Conservation (phyloP, 1,140 invertebrate genomes). For the Diachasma alloeum region DNA sequence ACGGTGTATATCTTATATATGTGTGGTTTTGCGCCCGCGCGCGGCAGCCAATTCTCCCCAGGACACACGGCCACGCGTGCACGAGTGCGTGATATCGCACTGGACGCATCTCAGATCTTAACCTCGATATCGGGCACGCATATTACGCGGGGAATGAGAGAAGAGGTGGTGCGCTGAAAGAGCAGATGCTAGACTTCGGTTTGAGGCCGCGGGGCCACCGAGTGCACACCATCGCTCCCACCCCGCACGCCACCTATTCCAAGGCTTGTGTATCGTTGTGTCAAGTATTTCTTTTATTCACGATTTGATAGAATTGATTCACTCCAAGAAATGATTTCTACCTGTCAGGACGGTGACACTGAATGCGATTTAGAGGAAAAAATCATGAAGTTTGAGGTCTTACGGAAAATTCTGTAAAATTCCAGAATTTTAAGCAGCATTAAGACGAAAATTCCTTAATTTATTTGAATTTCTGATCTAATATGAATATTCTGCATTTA, state of each 20-base stretch:
- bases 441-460: too few relatives aligned
- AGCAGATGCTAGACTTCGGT: constrained; percentile 31
- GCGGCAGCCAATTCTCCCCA: constrained; percentile 28
- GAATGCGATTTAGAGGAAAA: too few relatives aligned
- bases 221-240: background rate
- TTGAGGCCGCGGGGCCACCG: constrained; percentile 20
- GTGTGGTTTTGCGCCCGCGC: constrained; percentile 33
- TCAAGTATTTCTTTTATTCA: too few relatives aligned
- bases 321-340: too few relatives aligned
- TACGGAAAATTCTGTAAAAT: too few relatives aligned
- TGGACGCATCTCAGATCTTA: constrained; percentile 58
- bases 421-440: too few relatives aligned
- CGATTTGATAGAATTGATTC: too few relatives aligned
- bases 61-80: constrained; percentile 42
- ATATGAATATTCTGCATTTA: too few relatives aligned
- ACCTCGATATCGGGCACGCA: constrained; percentile 57
- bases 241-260: background rate
- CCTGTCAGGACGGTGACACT: too few relatives aligned
- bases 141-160: constrained; percentile 43
- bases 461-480: too few relatives aligned
- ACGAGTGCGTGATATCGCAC: constrained; percentile 62
- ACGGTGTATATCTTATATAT: background rate
- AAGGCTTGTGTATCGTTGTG: too few relatives aligned
- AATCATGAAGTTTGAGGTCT: too few relatives aligned
- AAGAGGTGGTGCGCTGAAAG: constrained; percentile 1